Conservation (phyloP, 2,113 vertebrate genomes). For the Thamnaconus septentrionalis region DNA sequence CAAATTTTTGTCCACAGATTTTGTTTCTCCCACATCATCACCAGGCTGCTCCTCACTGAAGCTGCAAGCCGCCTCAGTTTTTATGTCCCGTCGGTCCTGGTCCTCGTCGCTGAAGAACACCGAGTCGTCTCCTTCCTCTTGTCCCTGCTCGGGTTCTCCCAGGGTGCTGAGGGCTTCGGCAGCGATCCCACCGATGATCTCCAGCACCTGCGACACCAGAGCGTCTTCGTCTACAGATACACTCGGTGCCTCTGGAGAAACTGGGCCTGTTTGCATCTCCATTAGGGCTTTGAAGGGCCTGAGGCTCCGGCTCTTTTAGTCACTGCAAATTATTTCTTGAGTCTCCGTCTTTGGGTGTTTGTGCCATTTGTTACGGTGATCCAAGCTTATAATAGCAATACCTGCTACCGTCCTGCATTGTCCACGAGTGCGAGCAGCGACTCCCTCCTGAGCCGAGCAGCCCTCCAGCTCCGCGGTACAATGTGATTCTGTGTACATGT, state of each 20-base stretch:
- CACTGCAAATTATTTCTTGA: not conserved
- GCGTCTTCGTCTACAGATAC: conserved; percentile 67
- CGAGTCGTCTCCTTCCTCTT: conserved; percentile 68
- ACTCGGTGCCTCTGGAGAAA: conserved; percentile 55
- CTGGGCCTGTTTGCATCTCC: conserved; percentile 27
- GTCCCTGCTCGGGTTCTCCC: conserved; percentile 30
- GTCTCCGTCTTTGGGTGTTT: not conserved
- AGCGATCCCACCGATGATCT: conserved; percentile 50
- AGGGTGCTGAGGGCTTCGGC: not conserved
- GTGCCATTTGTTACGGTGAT: conserved; percentile 1
- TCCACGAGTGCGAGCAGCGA: conserved; percentile 64
- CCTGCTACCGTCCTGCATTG: conserved; percentile 17
- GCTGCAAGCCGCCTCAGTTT: not conserved
- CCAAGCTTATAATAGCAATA: conserved; percentile 51
- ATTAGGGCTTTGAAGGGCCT: not conserved
- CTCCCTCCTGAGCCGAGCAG: not conserved
- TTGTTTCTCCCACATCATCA: not conserved
- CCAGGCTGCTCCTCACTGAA: not conserved
- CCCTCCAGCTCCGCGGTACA: conserved; percentile 68
- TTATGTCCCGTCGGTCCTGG: conserved; percentile 24
- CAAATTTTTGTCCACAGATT: not conserved
- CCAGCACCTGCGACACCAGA: conserved; percentile 37
- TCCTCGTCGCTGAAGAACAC: conserved; percentile 73
- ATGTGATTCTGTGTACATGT: conserved; percentile 73
- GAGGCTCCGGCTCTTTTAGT: not conserved